These are phyloP conservation scores for Scolopax mira DNA, from an alignment of 2,113 vertebrate genomes.

Conservation along the genomic window DNA sequence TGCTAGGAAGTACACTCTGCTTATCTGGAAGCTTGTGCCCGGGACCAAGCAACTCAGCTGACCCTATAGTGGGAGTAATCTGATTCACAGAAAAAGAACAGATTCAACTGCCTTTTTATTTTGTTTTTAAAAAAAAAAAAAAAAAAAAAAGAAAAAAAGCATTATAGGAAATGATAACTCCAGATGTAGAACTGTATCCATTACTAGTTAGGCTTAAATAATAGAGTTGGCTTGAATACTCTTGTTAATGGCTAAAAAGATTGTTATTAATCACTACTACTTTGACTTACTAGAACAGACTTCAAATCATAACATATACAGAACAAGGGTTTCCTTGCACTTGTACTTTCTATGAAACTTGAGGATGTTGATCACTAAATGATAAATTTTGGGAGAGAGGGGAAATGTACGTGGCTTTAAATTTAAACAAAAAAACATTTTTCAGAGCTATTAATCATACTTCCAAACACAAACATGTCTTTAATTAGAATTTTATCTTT, in stretches of 20 bases:
- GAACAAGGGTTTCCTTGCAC: not conserved
- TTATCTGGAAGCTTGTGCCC: not conserved
- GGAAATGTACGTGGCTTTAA: not conserved
- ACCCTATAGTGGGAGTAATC: not conserved
- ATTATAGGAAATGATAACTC: not conserved
- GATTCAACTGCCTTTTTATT: not conserved
- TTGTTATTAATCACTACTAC: not conserved
- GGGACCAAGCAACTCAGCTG: not conserved
- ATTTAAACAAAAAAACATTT: not conserved
- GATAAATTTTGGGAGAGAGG: rapidly evolving
- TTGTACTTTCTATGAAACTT: not conserved
- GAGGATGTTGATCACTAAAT: not conserved
- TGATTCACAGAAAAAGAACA: not conserved
- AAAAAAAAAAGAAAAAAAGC: not conserved
- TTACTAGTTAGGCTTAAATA: not conserved
- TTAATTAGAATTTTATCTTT: not conserved
- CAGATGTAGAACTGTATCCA: not conserved
- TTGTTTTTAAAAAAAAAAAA: too few relatives aligned
- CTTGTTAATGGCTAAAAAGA: not conserved
- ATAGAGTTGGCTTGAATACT: not conserved
- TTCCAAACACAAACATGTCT: not conserved
- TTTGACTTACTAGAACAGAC: not conserved
- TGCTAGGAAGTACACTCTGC: not conserved
- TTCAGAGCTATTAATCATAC: not conserved
- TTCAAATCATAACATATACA: not conserved